Conservation (phyloP, 2,888 invertebrate genomes). For the Carpatolechia fugitivella region DNA sequence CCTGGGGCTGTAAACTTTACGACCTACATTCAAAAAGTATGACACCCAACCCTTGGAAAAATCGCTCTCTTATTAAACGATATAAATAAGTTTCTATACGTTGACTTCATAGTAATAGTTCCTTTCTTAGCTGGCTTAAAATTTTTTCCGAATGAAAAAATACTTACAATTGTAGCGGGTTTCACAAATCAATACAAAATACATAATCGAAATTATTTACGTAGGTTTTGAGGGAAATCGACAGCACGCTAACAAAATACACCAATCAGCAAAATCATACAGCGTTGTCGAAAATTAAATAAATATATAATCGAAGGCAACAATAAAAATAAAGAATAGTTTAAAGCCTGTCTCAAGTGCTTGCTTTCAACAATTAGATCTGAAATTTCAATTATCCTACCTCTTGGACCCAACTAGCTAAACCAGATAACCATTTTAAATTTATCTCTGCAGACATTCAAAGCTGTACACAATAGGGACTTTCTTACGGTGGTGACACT, state of each 20-base stretch:
- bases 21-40: conserved; percentile 62
- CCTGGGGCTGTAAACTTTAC: conserved; percentile 68
- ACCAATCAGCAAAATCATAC: too few species aligned
- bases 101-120: background rate
- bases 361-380: background rate
- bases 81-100: background rate
- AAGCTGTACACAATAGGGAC: background rate
- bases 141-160: too few species aligned
- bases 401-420: background rate
- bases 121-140: background rate
- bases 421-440: background rate
- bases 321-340: too few species aligned
- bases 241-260: too few species aligned
- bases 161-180: too few species aligned
- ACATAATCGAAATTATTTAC: too few species aligned
- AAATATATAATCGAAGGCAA: too few species aligned
- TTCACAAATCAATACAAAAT: too few species aligned
- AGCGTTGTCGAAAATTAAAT: too few species aligned
- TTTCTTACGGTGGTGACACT: background rate
- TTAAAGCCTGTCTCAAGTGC: background rate
- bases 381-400: conserved; percentile 1
- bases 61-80: conserved; percentile 45
- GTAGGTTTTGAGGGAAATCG: too few species aligned
- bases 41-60: conserved; percentile 59
- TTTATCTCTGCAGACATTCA: background rate